Evolutionary conservation across 2,113 vertebrate genomes (phyloP).

Genomic region (Butorides virescens): DNA sequence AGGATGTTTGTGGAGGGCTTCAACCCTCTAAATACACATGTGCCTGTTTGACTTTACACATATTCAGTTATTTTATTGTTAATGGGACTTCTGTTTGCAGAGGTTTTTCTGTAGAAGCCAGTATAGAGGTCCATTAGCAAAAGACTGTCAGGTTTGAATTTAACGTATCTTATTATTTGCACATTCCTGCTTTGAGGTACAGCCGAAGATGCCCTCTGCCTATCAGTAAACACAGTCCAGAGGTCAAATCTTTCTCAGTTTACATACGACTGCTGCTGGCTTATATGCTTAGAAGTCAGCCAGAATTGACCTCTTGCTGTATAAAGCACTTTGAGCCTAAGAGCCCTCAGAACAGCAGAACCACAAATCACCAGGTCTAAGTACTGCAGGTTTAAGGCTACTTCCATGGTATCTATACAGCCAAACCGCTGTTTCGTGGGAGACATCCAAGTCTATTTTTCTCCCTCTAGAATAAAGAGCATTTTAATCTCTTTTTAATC

Average conservation of each 20-base stretch:
- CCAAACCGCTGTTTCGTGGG: neutral
- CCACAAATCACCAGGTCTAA: slow-evolving; percentile 28
- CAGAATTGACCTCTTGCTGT: slow-evolving; percentile 12
- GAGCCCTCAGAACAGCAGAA: neutral
- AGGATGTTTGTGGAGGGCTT: neutral
- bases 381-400: neutral
- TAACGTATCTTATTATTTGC: neutral
- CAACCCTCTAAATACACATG: neutral
- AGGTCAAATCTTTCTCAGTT: slow-evolving; percentile 9
- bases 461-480: neutral
- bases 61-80: neutral
- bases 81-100: neutral
- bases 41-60: neutral
- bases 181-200: neutral
- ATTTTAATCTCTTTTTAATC: neutral
- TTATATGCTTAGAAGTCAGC: neutral
- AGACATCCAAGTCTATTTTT: neutral
- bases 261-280: neutral
- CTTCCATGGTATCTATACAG: neutral
- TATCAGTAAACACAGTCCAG: neutral
- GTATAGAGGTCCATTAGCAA: neutral
- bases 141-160: neutral
- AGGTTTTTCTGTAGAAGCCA: neutral
- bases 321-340: neutral
- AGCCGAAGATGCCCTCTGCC: neutral